Evolutionary conservation across 2,888 invertebrate genomes (phyloP), one percentile per base, ranked within the genome.

Genomic region (Sesia apiformis): DNA sequence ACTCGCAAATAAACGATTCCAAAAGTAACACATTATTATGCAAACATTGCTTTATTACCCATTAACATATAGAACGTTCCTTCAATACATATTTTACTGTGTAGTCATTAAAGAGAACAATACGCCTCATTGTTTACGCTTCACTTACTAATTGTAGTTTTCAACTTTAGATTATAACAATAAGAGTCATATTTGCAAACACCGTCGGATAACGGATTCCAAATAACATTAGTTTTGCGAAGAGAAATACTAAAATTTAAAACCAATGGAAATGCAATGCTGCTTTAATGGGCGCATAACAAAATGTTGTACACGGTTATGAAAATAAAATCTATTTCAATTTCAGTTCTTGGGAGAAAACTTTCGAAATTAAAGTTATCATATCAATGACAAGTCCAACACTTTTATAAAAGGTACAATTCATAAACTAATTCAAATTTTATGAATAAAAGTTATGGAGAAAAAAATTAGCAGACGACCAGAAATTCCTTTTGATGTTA

Each of bases 21-120:
- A 63, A 65, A 65, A 59, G 60, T 59, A 62, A 59, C 54, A 58
- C 60, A 58, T 59, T 1, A 23, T 46, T 46, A 8, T n/a, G 8
- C 23, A 46, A 46, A 67, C 65, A 67, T 69, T 67, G 52, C 55
- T 75, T 74, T 70, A 73, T 63, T 60, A 58, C 56, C 63, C 67
- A 70, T 70, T 72, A 69, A 68, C 65, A 63, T 66, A 58, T 53
- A 57, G 55, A 62, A 59, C 57, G 53, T 46, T 46, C 46, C 46
- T 58, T 58, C 55, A 58, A 58, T 58, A 41, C 52, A 40, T 52
- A 40, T 39, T 52, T 52, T 52, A 52, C 52, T 46, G 46, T 23
- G 23, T 46, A 46, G 46, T 46, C 46, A 23, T 46, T 46, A 46
- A 46, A 46, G 46, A 46, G 46, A 46, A 46, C 46, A 46, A 46